Percentiles rank a stretch among this genome's conserved stretches.
These are phyloP conservation scores for Limnephilus marmoratus DNA, from an alignment of 2,888 invertebrate species.

Conservation along the genomic window DNA sequence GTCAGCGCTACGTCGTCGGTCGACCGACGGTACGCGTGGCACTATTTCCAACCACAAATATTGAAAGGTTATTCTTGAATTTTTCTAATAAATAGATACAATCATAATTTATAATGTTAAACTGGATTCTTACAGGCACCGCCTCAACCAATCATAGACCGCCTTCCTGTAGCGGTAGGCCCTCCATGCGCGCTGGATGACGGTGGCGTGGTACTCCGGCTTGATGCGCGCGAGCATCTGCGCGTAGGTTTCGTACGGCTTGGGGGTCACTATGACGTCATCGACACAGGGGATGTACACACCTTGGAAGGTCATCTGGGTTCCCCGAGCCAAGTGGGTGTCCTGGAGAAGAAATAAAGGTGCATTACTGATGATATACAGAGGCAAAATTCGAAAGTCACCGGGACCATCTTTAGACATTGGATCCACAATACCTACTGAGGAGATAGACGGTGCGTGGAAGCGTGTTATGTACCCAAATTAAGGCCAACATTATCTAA, in stretches of 20 bases:
- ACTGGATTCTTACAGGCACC: conserved; percentile 70
- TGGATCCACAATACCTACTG: too few species aligned
- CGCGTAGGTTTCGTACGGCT: conserved; percentile 82
- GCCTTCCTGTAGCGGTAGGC: conserved; percentile 77
- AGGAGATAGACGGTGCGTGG: too few species aligned
- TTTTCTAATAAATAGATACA: too few species aligned
- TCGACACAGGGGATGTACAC: conserved; percentile 80
- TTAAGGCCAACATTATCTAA: too few species aligned
- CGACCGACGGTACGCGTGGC: too few species aligned
- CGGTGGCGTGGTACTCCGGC: conserved; percentile 77
- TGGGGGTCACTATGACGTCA: conserved; percentile 80
- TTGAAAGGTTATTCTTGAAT: too few species aligned
- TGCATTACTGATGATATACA: too few species aligned
- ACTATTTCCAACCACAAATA: too few species aligned
- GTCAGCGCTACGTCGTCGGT: too few species aligned
- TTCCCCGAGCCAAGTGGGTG: conserved; percentile 77
- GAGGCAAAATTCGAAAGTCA: too few species aligned
- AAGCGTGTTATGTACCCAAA: too few species aligned
- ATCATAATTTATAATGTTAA: not conserved
- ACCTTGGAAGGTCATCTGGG: conserved; percentile 79
- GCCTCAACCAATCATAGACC: conserved; percentile 71
- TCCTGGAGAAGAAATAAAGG: conserved; percentile 70
- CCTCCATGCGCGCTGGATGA: conserved; percentile 83
- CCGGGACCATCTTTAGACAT: too few species aligned
- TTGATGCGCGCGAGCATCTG: conserved; percentile 79